A percentile compares a stretch with the other conserved stretches of the same genome.
Conservation (phyloP, 2,113 vertebrate genomes). For the Dicaeum eximium region DNA sequence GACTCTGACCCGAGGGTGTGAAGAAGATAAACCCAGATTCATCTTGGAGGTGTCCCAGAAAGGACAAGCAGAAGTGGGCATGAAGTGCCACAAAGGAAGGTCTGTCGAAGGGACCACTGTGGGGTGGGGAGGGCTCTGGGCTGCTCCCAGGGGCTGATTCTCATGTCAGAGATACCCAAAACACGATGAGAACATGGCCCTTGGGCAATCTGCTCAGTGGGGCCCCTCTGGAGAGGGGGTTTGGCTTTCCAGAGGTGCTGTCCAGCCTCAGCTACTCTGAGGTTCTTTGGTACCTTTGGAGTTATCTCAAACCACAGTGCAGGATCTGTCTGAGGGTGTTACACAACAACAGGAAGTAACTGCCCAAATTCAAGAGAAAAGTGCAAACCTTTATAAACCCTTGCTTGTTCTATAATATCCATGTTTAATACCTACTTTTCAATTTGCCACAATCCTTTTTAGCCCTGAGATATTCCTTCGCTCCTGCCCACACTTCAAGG, state of each 20-base stretch:
- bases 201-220: accelerated
- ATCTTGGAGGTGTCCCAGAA: not conserved
- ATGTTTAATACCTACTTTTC: not conserved
- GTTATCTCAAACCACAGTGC: accelerated
- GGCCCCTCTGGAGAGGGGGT: accelerated
- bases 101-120: not conserved
- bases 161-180: accelerated
- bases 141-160: not conserved
- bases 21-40: not conserved
- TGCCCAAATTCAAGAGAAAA: not conserved
- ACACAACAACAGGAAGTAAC: not conserved
- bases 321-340: not conserved
- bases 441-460: not conserved
- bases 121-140: not conserved
- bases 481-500: not conserved
- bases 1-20: not conserved
- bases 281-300: not conserved
- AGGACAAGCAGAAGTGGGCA: not conserved
- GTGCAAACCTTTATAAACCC: not conserved
- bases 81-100: not conserved
- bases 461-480: not conserved
- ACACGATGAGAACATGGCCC: accelerated
- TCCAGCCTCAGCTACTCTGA: not conserved
- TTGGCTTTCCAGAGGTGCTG: not conserved
- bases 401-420: not conserved